Conservation (phyloP, 2,113 vertebrate genomes). For the Pogona vitticeps region DNA sequence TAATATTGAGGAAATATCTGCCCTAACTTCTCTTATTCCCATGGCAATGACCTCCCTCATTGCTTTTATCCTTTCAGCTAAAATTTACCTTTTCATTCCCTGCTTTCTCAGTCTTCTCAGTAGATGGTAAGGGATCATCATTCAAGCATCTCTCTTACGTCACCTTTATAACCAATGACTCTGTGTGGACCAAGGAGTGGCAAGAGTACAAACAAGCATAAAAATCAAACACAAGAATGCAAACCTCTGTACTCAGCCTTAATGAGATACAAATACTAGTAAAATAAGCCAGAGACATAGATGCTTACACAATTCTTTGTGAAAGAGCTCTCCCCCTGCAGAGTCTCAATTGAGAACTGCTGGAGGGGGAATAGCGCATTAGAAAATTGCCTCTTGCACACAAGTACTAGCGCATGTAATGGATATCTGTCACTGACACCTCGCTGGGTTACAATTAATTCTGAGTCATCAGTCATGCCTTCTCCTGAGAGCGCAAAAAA, state of each 20-base stretch:
- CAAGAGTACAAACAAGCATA: not conserved
- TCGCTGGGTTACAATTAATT: constrained; percentile 54
- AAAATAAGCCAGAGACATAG: not conserved
- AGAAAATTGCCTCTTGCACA: constrained; percentile 31
- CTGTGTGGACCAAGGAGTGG: not conserved
- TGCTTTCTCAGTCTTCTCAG: not conserved
- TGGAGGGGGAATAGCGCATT: constrained; percentile 22
- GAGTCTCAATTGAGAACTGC: constrained; percentile 18
- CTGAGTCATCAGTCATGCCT: constrained; percentile 46
- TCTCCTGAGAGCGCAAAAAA: constrained; percentile 43
- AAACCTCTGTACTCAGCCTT: not conserved
- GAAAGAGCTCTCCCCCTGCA: not conserved
- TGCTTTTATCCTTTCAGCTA: not conserved
- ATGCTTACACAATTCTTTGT: not conserved
- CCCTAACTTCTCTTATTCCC: not conserved
- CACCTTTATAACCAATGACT: not conserved
- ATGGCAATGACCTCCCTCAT: not conserved
- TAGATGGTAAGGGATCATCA: too few relatives aligned
- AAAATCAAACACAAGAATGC: not conserved
- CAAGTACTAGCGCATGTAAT: not conserved
- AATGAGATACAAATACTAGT: not conserved
- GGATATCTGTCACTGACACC: constrained; percentile 53
- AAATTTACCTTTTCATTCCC: not conserved
- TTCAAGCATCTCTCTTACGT: not conserved
- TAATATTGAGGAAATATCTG: too few relatives aligned